Conservation (phyloP, 2,888 invertebrate genomes). For the Chironomus riparius region DNA sequence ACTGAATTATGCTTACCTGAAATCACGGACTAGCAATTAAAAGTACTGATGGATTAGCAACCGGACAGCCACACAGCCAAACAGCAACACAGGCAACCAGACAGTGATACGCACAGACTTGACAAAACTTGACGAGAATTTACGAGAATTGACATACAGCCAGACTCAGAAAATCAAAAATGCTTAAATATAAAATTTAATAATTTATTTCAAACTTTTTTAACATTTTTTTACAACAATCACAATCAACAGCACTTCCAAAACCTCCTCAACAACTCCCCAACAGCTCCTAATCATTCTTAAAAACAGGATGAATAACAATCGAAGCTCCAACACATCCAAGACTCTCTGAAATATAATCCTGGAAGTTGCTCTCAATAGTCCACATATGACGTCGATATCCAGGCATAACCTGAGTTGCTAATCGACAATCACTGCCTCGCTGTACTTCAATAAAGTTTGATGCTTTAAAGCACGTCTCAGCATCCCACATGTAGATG, state of each 20-base stretch:
- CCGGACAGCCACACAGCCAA: no score
- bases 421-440: constrained; percentile 50
- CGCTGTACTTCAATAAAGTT: constrained; percentile 51
- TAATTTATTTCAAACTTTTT: no score
- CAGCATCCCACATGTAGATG: constrained; percentile 55
- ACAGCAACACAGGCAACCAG: no score
- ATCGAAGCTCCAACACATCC: constrained; percentile 55
- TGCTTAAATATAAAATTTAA: no score
- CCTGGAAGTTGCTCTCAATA: constrained; percentile 57
- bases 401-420: constrained; percentile 53
- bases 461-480: constrained; percentile 47
- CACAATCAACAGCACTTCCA: neutral
- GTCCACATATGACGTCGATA: constrained; percentile 53
- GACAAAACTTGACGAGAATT: no score
- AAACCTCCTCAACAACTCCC: neutral
- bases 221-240: neutral
- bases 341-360: constrained; percentile 50
- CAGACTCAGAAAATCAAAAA: no score
- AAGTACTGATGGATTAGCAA: no score
- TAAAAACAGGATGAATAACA: constrained; percentile 50
- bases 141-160: no score
- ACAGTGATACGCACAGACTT: no score
- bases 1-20: no score
- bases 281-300: constrained; percentile 36
- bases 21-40: no score